Evolutionary conservation across 2,113 vertebrate species (phyloP).

Genomic region (Hippolais icterina): DNA sequence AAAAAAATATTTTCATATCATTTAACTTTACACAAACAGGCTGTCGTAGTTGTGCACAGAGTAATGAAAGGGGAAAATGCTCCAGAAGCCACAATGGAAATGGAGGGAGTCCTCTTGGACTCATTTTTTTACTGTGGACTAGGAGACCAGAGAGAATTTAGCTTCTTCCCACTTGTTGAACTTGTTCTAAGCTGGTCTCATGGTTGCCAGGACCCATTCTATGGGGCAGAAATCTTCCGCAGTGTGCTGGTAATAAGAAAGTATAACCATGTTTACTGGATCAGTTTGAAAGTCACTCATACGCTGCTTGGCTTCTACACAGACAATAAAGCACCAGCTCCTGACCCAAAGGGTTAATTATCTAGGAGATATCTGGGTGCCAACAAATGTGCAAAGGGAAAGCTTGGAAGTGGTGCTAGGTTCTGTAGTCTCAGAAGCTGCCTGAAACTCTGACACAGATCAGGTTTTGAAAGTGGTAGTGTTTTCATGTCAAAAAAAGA

Average conservation of each 20-base stretch:
- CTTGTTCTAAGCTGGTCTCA: neutral
- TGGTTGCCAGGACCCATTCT: neutral
- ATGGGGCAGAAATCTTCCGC: neutral
- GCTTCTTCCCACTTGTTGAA: neutral
- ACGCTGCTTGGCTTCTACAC: neutral
- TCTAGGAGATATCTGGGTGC: no score
- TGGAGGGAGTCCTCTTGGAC: neutral
- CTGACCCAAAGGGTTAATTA: neutral
- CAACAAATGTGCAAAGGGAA: neutral
- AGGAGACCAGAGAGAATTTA: neutral
- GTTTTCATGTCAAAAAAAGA: neutral
- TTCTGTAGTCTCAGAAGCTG: neutral
- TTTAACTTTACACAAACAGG: neutral
- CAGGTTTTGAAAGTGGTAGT: neutral
- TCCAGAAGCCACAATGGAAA: neutral
- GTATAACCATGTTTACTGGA: rapidly evolving
- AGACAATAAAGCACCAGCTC: neutral
- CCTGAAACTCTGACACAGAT: neutral
- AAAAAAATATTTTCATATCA: neutral
- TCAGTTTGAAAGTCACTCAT: neutral
- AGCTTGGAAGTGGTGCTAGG: neutral
- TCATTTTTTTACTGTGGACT: neutral
- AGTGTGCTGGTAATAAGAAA: neutral
- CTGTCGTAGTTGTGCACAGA: neutral
- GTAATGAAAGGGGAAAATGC: neutral